These are phyloP conservation scores for Cataglyphis livida DNA, from an alignment of 2,888 invertebrate species.

Conservation along the genomic window DNA sequence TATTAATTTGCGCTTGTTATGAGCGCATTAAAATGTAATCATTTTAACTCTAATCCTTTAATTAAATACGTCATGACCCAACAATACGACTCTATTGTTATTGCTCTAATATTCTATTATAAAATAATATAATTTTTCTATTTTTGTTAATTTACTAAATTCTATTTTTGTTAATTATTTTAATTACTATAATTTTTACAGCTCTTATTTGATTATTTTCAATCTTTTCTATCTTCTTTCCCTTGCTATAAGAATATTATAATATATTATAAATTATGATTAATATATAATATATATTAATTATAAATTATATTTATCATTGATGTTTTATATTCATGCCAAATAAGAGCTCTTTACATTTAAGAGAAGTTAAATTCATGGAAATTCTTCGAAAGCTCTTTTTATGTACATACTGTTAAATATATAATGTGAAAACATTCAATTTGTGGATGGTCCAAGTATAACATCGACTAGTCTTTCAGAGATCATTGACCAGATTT, in stretches of 20 bases:
- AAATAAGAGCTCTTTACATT: neutral
- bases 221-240: neutral
- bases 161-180: neutral
- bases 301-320: neutral
- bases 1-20: neutral
- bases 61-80: neutral
- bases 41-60: neutral
- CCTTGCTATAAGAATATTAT: neutral
- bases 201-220: neutral
- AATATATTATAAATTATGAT: neutral
- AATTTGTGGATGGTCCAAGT: neutral
- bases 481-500: conserved; percentile 40
- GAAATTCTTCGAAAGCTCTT: too few relatives aligned
- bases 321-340: neutral
- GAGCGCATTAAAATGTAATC: neutral
- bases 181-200: neutral
- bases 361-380: neutral
- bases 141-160: neutral
- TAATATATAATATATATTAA: neutral
- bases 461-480: neutral
- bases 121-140: neutral
- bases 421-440: neutral
- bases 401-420: neutral
- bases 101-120: neutral
- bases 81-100: too few relatives aligned